A percentile compares a stretch with the other conserved stretches of the same genome.
Conservation (phyloP, 2,888 invertebrate genomes). For the Mythimna impura region DNA sequence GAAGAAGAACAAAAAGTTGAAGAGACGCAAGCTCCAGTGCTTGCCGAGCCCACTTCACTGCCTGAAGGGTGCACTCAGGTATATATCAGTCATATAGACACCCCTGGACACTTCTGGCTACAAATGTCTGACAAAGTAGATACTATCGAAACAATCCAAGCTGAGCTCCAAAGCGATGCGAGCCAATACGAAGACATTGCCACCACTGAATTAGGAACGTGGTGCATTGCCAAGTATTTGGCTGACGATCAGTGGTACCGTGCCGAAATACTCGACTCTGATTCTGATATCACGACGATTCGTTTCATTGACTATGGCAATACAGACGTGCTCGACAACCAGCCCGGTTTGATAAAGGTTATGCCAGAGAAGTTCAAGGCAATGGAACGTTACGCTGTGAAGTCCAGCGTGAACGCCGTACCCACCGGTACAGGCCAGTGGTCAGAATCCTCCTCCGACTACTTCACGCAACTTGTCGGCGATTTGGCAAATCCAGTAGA, state of each 20-base stretch:
- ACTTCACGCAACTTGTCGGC: slow-evolving; percentile 88
- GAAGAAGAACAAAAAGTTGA: slow-evolving; percentile 65
- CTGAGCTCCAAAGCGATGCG: slow-evolving; percentile 91
- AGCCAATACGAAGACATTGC: slow-evolving; percentile 88
- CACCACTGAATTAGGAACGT: slow-evolving; percentile 90
- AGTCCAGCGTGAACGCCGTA: slow-evolving; percentile 92
- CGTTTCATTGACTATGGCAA: slow-evolving; percentile 95
- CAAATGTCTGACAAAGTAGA: slow-evolving; percentile 91
- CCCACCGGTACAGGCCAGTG: slow-evolving; percentile 92
- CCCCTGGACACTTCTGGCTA: slow-evolving; percentile 94
- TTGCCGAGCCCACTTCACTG: slow-evolving; percentile 75
- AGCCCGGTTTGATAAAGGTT: slow-evolving; percentile 90
- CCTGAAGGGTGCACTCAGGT: slow-evolving; percentile 86
- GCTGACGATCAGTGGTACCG: slow-evolving; percentile 97
- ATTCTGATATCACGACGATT: slow-evolving; percentile 93
- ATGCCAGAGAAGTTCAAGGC: slow-evolving; percentile 91
- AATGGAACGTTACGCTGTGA: slow-evolving; percentile 90
- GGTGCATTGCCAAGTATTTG: slow-evolving; percentile 95
- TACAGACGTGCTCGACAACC: slow-evolving; percentile 93
- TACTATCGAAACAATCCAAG: slow-evolving; percentile 91
- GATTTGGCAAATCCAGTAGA: slow-evolving; percentile 87
- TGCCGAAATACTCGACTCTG: slow-evolving; percentile 95
- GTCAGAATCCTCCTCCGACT: slow-evolving; percentile 91
- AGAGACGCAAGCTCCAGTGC: slow-evolving; percentile 61
- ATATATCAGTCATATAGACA: slow-evolving; percentile 93